Evolutionary conservation across 2,113 vertebrate species (phyloP).

Genomic region (Struthidea cinerea): DNA sequence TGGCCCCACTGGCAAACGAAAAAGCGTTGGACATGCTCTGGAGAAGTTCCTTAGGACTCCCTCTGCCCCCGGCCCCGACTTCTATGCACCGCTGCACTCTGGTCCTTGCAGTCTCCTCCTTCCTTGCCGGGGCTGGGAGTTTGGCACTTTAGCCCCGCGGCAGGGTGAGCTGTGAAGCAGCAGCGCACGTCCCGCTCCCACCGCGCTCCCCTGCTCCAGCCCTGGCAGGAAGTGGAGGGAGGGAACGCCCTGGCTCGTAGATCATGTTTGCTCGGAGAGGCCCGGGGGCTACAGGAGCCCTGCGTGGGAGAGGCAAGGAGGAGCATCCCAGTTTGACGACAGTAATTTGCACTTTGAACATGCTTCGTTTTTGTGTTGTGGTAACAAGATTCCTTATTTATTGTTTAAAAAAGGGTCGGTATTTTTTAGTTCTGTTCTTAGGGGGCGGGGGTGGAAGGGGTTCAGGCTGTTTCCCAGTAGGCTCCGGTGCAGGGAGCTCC

Average conservation of each 20-base stretch:
- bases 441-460: constrained; percentile 35
- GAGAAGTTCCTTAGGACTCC: constrained; percentile 70
- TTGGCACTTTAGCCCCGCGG: constrained; percentile 72
- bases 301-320: constrained; percentile 67
- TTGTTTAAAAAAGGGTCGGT: constrained; percentile 71
- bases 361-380: constrained; percentile 78
- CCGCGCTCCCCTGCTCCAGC: constrained; percentile 41
- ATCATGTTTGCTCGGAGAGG: constrained; percentile 68
- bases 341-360: constrained; percentile 83
- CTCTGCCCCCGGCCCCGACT: constrained; percentile 71
- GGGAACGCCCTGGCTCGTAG: constrained; percentile 66
- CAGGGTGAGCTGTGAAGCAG: constrained; percentile 64
- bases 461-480: constrained; percentile 49
- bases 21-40: constrained; percentile 46
- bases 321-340: constrained; percentile 74
- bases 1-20: constrained; percentile 17
- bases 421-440: constrained; percentile 67
- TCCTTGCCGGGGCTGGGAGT: constrained; percentile 67
- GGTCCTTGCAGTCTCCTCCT: constrained; percentile 67
- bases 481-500: constrained; percentile 46
- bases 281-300: constrained; percentile 65
- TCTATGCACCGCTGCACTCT: constrained; percentile 69
- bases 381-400: constrained; percentile 81
- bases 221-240: constrained; percentile 59
- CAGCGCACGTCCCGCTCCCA: constrained; percentile 23